A percentile compares a stretch with the other conserved stretches of the same genome.
These are phyloP conservation scores for Vollenhovia emeryi DNA, from an alignment of 1,140 invertebrate genomes.

Conservation along the genomic window DNA sequence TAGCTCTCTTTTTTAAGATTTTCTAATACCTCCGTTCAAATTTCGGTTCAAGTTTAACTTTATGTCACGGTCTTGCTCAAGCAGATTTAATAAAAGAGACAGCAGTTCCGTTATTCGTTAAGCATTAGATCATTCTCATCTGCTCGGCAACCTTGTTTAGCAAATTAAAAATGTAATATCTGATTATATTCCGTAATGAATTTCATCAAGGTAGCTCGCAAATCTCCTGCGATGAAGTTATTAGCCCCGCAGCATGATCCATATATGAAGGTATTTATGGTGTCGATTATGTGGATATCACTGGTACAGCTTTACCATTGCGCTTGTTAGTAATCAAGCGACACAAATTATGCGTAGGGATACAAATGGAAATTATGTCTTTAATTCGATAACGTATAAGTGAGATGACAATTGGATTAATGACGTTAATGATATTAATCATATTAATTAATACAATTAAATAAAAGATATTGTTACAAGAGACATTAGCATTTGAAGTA, in stretches of 20 bases:
- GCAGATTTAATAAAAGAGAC: neutral
- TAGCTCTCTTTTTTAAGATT: neutral
- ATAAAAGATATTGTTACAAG: neutral
- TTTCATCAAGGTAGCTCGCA: constrained; percentile 4
- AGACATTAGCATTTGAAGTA: neutral
- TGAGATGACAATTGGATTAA: constrained; percentile 3
- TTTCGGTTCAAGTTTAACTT: neutral
- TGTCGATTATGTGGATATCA: constrained; percentile 53
- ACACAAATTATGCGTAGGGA: constrained; percentile 16
- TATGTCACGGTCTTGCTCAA: neutral
- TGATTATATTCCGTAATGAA: neutral
- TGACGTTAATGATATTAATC: neutral
- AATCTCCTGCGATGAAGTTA: constrained; percentile 13
- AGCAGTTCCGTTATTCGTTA: neutral
- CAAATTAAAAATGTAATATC: constrained; percentile 38
- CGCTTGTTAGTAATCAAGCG: constrained; percentile 53
- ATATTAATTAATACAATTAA: neutral
- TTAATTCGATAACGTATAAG: constrained; percentile 47
- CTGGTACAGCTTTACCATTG: constrained; percentile 50
- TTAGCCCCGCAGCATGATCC: neutral
- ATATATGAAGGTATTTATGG: neutral
- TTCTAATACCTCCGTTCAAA: neutral
- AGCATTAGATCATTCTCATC: neutral
- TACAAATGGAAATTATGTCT: constrained; percentile 57
- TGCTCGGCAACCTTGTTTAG: neutral